A percentile compares a stretch with the other conserved stretches of the same genome.
phyloP scores from a whole-genome alignment of 2,113 vertebrate genomes.

The Mustela lutreola region DNA sequence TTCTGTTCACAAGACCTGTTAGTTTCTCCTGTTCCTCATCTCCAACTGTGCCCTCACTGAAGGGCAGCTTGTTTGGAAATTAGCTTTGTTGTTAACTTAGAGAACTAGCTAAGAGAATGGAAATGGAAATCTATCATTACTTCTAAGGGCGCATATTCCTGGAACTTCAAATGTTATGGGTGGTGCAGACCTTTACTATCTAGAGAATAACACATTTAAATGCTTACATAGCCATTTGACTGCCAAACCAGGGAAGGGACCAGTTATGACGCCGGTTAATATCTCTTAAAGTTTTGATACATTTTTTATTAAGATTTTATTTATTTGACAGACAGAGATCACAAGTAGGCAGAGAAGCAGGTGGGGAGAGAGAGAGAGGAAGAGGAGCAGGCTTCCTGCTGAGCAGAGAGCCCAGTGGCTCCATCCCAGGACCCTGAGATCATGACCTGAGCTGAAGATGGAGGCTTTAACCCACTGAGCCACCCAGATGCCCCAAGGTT shows the following conservation, averaged over 20 bases:
- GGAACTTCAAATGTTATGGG: not conserved
- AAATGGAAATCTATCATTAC: not conserved
- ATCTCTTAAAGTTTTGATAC: not conserved
- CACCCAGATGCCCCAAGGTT: not conserved
- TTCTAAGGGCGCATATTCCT: not conserved
- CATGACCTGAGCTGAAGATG: too few species aligned
- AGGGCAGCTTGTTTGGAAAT: constrained; percentile 13
- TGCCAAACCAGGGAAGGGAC: not conserved
- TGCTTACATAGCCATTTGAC: not conserved
- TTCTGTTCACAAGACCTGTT: not conserved
- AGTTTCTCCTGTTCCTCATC: not conserved
- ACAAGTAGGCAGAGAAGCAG: too few species aligned
- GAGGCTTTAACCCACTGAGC: too few species aligned
- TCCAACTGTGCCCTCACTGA: not conserved
- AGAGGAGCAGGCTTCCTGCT: too few species aligned
- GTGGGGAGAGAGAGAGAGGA: too few species aligned
- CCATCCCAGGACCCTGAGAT: too few species aligned
- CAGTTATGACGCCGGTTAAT: not conserved
- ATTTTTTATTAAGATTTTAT: not conserved
- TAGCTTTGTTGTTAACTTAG: not conserved
- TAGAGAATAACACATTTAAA: not conserved
- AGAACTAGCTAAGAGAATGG: not conserved
- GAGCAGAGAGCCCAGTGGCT: too few species aligned
- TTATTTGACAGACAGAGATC: too few species aligned
- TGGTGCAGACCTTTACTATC: not conserved